A percentile compares a stretch with the other conserved stretches of the same genome.
These are phyloP conservation scores for Antedon mediterranea DNA, from an alignment of 53 echinoderm and acorn worm genomes.

Conservation along the genomic window DNA sequence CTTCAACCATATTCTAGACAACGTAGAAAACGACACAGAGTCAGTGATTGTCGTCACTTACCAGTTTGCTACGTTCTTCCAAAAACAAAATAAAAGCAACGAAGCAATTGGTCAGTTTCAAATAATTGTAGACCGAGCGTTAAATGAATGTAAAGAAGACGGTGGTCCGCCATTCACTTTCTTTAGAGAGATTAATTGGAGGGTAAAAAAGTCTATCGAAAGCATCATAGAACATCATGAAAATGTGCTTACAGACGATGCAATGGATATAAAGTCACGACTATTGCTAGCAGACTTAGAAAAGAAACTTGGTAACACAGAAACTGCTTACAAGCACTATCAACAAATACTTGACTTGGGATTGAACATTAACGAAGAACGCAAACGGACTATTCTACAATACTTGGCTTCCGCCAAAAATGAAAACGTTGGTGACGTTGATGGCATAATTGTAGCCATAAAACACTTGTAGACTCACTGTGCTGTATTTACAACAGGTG, in stretches of 20 bases:
- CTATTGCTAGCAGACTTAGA: not conserved
- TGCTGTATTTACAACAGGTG: too few relatives aligned
- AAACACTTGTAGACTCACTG: too few relatives aligned
- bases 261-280: not conserved
- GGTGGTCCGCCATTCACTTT: not conserved
- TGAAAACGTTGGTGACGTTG: not conserved
- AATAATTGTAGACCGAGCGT: not conserved
- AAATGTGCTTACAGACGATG: not conserved
- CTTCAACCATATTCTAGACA: not conserved
- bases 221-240: not conserved
- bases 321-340: not conserved
- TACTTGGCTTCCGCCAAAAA: not conserved
- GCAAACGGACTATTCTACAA: not conserved
- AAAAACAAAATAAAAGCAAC: not conserved
- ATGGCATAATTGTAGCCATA: not conserved
- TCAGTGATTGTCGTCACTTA: not conserved
- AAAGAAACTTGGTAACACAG: not conserved
- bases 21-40: not conserved
- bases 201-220: not conserved
- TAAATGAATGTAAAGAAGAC: not conserved
- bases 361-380: not conserved
- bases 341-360: not conserved
- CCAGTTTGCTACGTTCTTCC: not conserved
- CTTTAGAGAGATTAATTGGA: not conserved
- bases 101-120: not conserved